These are phyloP conservation scores for Dipus sagitta DNA, from an alignment of 2,797 vertebrate species.

Conservation along the genomic window DNA sequence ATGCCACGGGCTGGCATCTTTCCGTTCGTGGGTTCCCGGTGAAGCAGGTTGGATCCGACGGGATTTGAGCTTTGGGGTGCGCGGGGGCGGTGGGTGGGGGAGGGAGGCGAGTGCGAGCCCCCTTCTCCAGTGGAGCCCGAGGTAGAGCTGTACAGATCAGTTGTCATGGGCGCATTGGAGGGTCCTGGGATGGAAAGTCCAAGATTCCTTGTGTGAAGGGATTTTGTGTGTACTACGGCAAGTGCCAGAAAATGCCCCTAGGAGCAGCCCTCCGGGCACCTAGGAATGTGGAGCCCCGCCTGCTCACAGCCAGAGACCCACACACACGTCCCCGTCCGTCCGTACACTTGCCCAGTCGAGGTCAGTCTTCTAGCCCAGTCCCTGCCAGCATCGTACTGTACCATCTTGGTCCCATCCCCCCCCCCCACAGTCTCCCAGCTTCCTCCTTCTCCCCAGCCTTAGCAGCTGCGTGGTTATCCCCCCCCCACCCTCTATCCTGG, in stretches of 20 bases:
- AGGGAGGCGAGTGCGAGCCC: background rate
- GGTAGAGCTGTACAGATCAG: background rate
- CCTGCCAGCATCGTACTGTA: background rate
- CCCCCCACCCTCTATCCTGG: background rate
- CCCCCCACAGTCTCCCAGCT: no score
- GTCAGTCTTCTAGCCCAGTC: conserved; percentile 5
- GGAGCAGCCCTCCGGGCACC: background rate
- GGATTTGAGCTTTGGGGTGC: background rate
- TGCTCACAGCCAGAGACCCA: background rate
- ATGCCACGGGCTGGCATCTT: background rate
- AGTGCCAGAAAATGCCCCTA: background rate
- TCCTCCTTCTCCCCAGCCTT: no score
- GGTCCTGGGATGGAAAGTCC: conserved; percentile 25
- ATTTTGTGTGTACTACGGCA: background rate
- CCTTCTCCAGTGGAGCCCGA: background rate
- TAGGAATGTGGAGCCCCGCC: background rate
- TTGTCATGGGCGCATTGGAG: background rate
- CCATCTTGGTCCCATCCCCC: background rate
- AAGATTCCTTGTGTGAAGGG: background rate
- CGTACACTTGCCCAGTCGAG: background rate
- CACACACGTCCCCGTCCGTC: background rate
- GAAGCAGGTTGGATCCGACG: background rate
- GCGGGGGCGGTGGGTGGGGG: no score
- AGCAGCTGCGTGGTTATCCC: background rate
- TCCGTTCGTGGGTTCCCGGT: background rate